Evolutionary conservation across 1,140 invertebrate species (phyloP).

Genomic region (Fopius arisanus): DNA sequence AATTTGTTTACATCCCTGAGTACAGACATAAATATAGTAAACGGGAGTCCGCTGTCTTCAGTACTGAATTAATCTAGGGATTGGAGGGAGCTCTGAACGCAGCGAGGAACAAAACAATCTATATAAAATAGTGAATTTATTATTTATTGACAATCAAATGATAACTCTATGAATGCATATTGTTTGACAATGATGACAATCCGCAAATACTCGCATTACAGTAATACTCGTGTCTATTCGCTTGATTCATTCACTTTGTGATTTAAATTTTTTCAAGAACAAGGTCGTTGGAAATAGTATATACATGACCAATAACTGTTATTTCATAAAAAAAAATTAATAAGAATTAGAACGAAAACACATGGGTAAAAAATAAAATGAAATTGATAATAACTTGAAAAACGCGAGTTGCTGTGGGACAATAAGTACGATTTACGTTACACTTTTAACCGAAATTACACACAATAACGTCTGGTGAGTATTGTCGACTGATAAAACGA

Average conservation of each 20-base stretch:
- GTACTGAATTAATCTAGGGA: too few species aligned
- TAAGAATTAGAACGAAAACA: not conserved
- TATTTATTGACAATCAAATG: slow-evolving; percentile 20
- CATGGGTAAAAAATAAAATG: not conserved
- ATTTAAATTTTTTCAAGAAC: not conserved
- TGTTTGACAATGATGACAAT: slow-evolving; percentile 15
- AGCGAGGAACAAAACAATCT: not conserved
- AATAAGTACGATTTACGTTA: slow-evolving; percentile 5
- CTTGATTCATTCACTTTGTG: not conserved
- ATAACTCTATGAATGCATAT: not conserved
- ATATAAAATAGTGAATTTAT: slow-evolving; percentile 24
- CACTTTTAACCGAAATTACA: not conserved
- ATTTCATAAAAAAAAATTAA: not conserved
- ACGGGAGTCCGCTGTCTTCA: too few species aligned
- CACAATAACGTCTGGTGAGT: not conserved
- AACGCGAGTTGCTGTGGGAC: not conserved
- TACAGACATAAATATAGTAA: too few species aligned
- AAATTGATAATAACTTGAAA: not conserved
- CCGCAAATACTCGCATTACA: not conserved
- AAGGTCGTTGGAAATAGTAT: not conserved
- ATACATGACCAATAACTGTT: not conserved
- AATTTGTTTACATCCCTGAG: too few species aligned
- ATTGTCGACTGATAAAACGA: not conserved
- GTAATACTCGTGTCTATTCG: not conserved
- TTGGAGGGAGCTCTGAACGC: not conserved